Percentiles rank a stretch among this genome's conserved stretches.
Conservation (phyloP, 2,113 vertebrate species). For the Mystacornis crossleyi region DNA sequence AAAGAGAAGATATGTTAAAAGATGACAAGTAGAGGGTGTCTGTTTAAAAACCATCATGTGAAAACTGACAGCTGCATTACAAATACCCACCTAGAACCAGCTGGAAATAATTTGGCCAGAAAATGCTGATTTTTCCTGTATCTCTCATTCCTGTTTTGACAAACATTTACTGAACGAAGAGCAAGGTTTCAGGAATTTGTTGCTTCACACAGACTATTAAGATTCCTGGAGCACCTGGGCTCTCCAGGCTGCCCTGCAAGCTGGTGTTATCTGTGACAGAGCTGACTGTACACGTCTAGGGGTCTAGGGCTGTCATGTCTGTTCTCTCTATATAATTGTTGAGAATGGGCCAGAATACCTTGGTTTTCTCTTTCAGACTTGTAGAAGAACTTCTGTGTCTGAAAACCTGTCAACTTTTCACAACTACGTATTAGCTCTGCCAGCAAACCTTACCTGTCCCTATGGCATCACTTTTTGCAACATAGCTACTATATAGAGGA, state of each 20-base stretch:
- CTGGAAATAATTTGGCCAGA: background rate
- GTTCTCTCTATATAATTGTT: background rate
- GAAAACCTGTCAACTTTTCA: background rate
- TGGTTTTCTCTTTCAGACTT: background rate
- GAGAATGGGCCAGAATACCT: background rate
- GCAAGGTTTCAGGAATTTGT: slow-evolving; percentile 31
- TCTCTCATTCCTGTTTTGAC: slow-evolving; percentile 16
- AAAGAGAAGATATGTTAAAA: background rate
- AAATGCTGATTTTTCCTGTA: background rate
- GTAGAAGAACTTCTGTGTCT: background rate
- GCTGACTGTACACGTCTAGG: background rate
- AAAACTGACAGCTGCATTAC: background rate
- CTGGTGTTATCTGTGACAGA: background rate
- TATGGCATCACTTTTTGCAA: background rate
- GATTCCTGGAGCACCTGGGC: slow-evolving; percentile 32
- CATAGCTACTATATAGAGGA: background rate
- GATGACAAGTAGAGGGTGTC: background rate
- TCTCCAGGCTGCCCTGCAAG: background rate
- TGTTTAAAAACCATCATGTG: background rate
- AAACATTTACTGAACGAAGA: slow-evolving; percentile 12
- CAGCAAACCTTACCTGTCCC: background rate
- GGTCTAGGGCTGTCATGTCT: background rate
- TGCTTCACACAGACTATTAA: slow-evolving; percentile 11
- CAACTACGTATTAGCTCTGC: background rate
- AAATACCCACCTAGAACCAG: background rate